These are phyloP conservation scores for Beris morrisii DNA, from an alignment of 2,888 invertebrate species.

Conservation along the genomic window DNA sequence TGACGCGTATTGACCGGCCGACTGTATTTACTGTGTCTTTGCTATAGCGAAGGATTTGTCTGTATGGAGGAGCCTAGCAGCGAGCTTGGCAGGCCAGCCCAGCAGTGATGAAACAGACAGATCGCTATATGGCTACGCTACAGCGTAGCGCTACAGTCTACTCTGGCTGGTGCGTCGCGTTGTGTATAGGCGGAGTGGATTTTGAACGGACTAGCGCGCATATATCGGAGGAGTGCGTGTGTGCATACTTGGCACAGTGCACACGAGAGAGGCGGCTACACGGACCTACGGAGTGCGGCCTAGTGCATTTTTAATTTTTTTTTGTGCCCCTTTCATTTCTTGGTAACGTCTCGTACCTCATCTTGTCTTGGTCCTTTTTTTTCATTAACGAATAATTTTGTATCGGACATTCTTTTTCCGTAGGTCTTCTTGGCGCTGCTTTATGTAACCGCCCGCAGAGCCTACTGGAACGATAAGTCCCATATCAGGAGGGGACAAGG, in stretches of 20 bases:
- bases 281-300: constrained; percentile 22
- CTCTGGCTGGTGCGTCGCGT: constrained; percentile 2
- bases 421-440: constrained; percentile 39
- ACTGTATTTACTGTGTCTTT: constrained; percentile 48
- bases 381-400: constrained; percentile 32
- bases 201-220: background rate
- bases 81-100: constrained; percentile 1
- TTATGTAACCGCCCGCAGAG: constrained; percentile 40
- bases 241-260: constrained; percentile 17
- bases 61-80: background rate
- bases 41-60: constrained; percentile 44
- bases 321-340: constrained; percentile 1
- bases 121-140: constrained; percentile 7
- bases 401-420: constrained; percentile 12
- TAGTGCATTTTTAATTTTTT: constrained; percentile 32
- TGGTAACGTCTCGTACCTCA: constrained; percentile 17
- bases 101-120: too few relatives aligned
- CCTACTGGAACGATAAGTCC: too few relatives aligned
- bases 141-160: constrained; percentile 6
- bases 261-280: background rate
- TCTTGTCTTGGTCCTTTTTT: constrained; percentile 12
- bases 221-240: constrained; percentile 18
- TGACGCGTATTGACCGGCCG: constrained; percentile 46
- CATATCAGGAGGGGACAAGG: too few relatives aligned
- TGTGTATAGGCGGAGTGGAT: constrained; percentile 17